Evolutionary conservation across 2,113 vertebrate species (phyloP).

Genomic region (Macrotis lagotis): DNA sequence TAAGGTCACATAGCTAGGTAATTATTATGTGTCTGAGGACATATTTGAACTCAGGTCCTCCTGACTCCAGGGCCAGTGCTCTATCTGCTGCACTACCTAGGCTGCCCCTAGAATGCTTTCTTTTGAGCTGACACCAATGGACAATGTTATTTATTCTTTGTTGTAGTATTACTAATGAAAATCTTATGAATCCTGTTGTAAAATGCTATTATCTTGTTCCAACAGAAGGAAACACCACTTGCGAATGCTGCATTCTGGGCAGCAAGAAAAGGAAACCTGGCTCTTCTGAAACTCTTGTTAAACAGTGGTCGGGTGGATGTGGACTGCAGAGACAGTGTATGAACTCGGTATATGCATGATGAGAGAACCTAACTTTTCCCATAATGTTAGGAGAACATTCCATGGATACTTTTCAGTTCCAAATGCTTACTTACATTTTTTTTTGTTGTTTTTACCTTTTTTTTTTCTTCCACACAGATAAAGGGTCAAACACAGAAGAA

Average conservation of each 20-base stretch:
- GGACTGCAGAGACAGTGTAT: constrained; percentile 98
- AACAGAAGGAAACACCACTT: constrained; percentile 97
- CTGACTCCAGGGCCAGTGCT: too few relatives aligned
- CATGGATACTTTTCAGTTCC: not conserved
- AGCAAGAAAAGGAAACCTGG: constrained; percentile 94
- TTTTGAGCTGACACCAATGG: not conserved
- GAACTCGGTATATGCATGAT: constrained; percentile 79
- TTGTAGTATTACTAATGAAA: not conserved
- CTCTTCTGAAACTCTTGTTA: constrained; percentile 94
- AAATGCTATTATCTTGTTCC: constrained; percentile 1
- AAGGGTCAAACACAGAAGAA: not conserved
- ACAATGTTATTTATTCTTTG: not conserved
- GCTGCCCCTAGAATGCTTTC: not conserved
- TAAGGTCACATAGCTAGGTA: too few relatives aligned
- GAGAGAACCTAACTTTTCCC: constrained; percentile 51
- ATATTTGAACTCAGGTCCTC: too few relatives aligned
- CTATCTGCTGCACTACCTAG: too few relatives aligned
- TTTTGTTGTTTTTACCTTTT: constrained; percentile 15
- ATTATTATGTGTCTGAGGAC: too few relatives aligned
- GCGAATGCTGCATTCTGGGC: constrained; percentile 99
- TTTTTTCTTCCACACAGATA: constrained; percentile 1
- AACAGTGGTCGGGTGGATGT: constrained; percentile 97
- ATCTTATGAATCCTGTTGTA: constrained; percentile 42
- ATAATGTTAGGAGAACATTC: not conserved
- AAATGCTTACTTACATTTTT: not conserved